Evolutionary conservation across 2,888 invertebrate genomes (phyloP).

Genomic region (Pomacea canaliculata): DNA sequence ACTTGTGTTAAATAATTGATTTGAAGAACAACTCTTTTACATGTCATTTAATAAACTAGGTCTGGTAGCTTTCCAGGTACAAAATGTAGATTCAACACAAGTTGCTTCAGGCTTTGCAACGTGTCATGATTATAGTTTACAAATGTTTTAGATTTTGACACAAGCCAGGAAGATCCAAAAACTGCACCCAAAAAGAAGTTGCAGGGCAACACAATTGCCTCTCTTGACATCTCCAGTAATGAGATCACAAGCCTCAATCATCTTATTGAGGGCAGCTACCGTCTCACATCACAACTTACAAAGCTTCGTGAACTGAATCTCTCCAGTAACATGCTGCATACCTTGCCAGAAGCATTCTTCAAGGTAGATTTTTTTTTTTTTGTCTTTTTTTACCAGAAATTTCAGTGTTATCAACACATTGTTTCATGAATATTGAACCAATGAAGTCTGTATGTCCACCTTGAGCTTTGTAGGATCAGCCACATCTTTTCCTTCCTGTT

Average conservation of each 20-base stretch:
- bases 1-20: too few relatives aligned
- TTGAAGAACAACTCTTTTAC: too few relatives aligned
- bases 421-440: too few relatives aligned
- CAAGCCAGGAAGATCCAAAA: constrained; percentile 38
- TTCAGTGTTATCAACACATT: too few relatives aligned
- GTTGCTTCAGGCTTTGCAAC: too few relatives aligned
- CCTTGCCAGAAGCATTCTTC: constrained; percentile 50
- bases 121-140: neutral
- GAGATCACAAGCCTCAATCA: constrained; percentile 38
- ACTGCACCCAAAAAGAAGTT: neutral
- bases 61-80: too few relatives aligned
- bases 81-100: too few relatives aligned
- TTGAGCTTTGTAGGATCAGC: too few relatives aligned
- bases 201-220: constrained; percentile 25
- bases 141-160: constrained; percentile 37
- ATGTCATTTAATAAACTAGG: too few relatives aligned
- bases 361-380: constrained; percentile 38
- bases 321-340: constrained; percentile 44
- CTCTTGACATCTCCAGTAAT: constrained; percentile 55
- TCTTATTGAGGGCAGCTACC: constrained; percentile 35
- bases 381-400: neutral
- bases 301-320: constrained; percentile 48
- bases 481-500: too few relatives aligned
- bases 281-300: constrained; percentile 36
- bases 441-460: too few relatives aligned